Base-by-base conservation (phyloP, 2,113 vertebrate species). In the Oreochromis niloticus region DNA sequence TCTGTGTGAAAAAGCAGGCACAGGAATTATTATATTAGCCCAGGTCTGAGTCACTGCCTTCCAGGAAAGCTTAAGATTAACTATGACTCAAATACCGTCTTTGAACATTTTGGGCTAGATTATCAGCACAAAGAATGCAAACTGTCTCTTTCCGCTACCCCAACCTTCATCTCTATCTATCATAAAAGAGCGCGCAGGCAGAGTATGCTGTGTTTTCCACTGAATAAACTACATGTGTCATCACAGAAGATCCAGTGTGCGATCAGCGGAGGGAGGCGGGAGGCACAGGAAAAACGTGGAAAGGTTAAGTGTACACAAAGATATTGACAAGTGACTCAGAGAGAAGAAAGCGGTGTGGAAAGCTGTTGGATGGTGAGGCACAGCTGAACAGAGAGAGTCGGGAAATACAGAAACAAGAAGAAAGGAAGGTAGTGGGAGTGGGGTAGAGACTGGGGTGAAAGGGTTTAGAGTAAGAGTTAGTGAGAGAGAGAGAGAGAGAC, bases 281-380 rank as follows among this genome's bases (percentile, higher is more conserved):
- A 91, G 88, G 87, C 80, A 66, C 57, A 91, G 88, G 90, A 71
- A 71, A 85, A 93, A 80, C 30, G 30, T 80, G 89, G 81, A 95
- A 95, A 95, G 94, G 93, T 95, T 96, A 95, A 94, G 92, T 95
- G 93, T 92, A 94, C 94, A 95, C 93, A 96, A 92, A 94, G 89
- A 95, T 95, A 95, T 94, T 88, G 94, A 96, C 54, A 90, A 34
- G 88, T 95, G 94, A 95, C 83, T 95, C 92, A 95, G 93, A 82
- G 85, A 94, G 91, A 94, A 93, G 89, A 95, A 87, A 95, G 91
- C 89, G 79, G 87, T 91, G 84, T 78, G 80, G 89, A 95, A 93
- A 92, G 78, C 85, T 80, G 81, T 22, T 39, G 32, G 81, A 83
- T 56, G 30, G 80, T 17, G 85, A 89, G 66, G 66, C 36, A 82